These are phyloP conservation scores for Ganaspis sp. DNA, from an alignment of 1,140 invertebrate species.

Conservation along the genomic window DNA sequence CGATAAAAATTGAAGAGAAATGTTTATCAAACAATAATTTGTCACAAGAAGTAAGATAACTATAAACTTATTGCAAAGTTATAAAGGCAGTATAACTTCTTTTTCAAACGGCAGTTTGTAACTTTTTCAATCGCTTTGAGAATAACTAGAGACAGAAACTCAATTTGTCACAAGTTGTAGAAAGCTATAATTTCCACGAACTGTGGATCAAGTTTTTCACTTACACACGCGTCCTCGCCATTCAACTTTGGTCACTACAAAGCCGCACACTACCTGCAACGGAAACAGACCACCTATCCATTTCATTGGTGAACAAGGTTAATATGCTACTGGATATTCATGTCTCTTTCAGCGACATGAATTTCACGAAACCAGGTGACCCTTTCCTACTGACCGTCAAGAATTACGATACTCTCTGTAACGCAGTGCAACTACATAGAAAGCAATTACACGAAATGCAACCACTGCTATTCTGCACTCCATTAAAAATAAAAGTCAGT, in stretches of 20 bases:
- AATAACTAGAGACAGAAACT: constrained; percentile 5
- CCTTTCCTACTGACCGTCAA: neutral
- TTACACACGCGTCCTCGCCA: neutral
- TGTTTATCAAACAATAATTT: no score
- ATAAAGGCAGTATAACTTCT: neutral
- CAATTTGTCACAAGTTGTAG: constrained; percentile 14
- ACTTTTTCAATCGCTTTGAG: neutral
- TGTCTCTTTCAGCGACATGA: constrained; percentile 35
- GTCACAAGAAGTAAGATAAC: no score
- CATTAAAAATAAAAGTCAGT: no score
- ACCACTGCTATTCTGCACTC: no score
- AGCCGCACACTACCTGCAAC: constrained; percentile 35
- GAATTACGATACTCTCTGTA: no score
- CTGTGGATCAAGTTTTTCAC: neutral
- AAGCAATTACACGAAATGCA: no score
- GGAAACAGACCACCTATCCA: constrained; percentile 42
- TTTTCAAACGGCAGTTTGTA: neutral
- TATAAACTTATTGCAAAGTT: no score
- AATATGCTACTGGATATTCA: constrained; percentile 42
- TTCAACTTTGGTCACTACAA: neutral
- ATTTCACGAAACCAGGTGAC: constrained; percentile 39
- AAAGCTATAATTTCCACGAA: neutral
- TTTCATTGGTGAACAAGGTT: constrained; percentile 44
- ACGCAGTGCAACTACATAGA: no score
- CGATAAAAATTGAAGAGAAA: no score